phyloP scores from a whole-genome alignment of 2,113 vertebrate species.

The Hemichromis elongatus region DNA sequence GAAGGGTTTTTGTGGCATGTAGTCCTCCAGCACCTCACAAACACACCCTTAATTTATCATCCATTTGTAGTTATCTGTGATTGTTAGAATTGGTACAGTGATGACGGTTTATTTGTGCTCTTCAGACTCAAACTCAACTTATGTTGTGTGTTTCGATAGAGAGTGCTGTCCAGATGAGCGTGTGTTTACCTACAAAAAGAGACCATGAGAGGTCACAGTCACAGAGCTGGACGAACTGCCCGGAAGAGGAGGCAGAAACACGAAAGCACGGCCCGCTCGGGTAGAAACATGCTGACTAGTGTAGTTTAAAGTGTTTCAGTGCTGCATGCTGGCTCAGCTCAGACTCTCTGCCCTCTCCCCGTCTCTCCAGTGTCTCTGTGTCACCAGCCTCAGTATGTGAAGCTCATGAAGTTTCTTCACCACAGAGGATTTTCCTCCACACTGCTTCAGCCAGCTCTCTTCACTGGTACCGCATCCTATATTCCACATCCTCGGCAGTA shows the following conservation, averaged over 20 bases:
- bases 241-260: conserved; percentile 57
- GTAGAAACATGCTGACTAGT: conserved; percentile 2
- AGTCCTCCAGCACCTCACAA: not conserved
- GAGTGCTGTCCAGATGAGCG: not conserved
- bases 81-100: not conserved
- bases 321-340: not conserved
- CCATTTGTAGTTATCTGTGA: not conserved
- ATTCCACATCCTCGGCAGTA: no score
- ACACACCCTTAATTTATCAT: not conserved
- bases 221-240: conserved; percentile 42
- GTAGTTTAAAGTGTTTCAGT: not conserved
- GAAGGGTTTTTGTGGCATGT: not conserved
- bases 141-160: not conserved
- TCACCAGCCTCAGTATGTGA: conserved; percentile 75
- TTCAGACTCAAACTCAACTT: not conserved
- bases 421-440: conserved; percentile 76
- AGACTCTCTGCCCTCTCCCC: not conserved
- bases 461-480: conserved; percentile 71
- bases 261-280: not conserved
- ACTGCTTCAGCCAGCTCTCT: conserved; percentile 77
- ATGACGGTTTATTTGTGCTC: not conserved
- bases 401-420: conserved; percentile 84
- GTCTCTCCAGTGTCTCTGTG: conserved; percentile 73
- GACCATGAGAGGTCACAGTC: conserved; percentile 13
- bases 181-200: not conserved